Base-by-base conservation (phyloP, 2,888 invertebrate species). In the Amphimallon solstitiale region DNA sequence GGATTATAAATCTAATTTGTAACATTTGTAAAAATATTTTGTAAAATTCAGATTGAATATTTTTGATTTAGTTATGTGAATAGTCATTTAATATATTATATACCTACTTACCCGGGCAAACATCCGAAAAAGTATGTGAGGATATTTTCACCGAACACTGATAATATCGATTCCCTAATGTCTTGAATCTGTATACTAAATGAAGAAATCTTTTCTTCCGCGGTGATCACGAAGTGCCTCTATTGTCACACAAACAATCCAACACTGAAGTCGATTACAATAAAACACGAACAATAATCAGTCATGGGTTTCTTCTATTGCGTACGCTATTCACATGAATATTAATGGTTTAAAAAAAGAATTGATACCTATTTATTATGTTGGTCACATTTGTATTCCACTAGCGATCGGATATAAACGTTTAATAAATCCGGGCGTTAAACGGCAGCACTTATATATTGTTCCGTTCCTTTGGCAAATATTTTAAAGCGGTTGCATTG, bases 271-370 rank as follows among this genome's bases (percentile, higher is more conserved):
- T 29, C 56, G 40, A 66, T 66, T 63, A 66, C 56, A 63, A 62
- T 66, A 63, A 40, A 63, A 66, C 56, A 63, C 66, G 66, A 63
- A 63, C 62, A 63, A 29, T 29, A 29, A 63, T 66, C 56, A 63
- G 29, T 56, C 63, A 45, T 37, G 21, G 43, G 54, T 29, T n/a
- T 29, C 40, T 54, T 60, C 60, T 51, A 65, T 60, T 61, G 51
- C 60, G 51, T 52, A 52, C 49, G 35, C 10, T 56, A 51, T 46
- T 38, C 34, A 40, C 35, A 66, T 66, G 63, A 63, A 66, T 66
- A 66, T 66, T 66, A 66, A 66, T 66, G 63, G n/a, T 19, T 9
- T 12, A 23, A 46, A n/a, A 56, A 56, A 65, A 59, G 63, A 66
- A 66, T 54, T 54, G 54, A 56, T 43, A 56, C 54, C 52, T 64